Evolutionary conservation across 2,888 invertebrate genomes (phyloP), one percentile per base, ranked within the genome.

Genomic region (Tetropium fuscum): DNA sequence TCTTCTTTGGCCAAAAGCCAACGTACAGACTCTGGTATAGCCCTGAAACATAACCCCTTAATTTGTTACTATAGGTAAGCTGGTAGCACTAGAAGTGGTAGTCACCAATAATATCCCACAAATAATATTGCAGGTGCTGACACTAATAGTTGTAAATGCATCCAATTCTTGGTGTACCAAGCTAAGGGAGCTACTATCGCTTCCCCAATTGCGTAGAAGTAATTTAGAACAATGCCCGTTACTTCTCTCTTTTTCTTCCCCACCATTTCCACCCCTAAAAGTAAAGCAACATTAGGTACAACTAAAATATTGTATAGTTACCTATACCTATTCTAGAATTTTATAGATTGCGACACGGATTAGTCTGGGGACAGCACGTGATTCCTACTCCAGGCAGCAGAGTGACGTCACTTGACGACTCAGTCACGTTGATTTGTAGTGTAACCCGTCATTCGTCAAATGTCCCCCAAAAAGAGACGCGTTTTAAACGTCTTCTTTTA

Each of bases 191-290:
- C 89, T 3, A 89, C 83, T 1, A 85, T 63, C 0, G 88, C 87
- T 78, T 89, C 89, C 2, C 89, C 89, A 40, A 87, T 68, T 0
- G 88, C 87, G 75, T 88, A 89, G 72, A 89, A 87, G 71, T 87
- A 87, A 72, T 88, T 87, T 43, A 88, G 78, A 18, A 87, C 83
- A 30, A 87, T 85, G 19, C 87, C 87, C 27, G 87, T 87, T 76
- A 88, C 82, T 76, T 88, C 87, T 6, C 89, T 82, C 71, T 85
- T 86, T 19, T 81, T 82, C 10, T 85, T 85, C 0, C 89, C 89
- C 34, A 89, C 88, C 82, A 88, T 84, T 81, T 89, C 89, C 32
- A 89, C 86, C 32, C 87, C 86, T 85, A 68, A 38, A 77, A 73
- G 58, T 11, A 13, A 16, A 13, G n/a, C 8, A 2, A 38, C 27